Conservation (phyloP, 2,888 invertebrate genomes). For the Galerucella calmariensis region DNA sequence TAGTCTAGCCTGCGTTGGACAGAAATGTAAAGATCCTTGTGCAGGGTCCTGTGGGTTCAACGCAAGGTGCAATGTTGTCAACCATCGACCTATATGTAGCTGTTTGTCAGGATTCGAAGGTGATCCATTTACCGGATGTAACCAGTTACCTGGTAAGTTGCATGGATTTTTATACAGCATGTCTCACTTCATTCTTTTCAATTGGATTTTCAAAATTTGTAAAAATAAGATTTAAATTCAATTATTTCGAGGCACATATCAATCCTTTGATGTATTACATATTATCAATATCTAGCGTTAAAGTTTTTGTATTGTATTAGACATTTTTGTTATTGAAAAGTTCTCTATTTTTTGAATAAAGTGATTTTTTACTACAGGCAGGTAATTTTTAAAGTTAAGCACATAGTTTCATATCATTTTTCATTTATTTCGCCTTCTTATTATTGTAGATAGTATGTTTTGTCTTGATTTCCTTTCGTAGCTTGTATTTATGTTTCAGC, state of each 20-base stretch:
- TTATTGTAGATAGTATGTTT: background rate
- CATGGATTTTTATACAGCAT: constrained; percentile 30
- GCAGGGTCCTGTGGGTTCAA: constrained; percentile 81
- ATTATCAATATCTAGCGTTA: no score
- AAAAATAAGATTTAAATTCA: no score
- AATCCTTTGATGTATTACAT: no score
- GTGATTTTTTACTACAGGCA: no score
- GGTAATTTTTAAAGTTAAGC: no score
- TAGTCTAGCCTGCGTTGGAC: constrained; percentile 76
- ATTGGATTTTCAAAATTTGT: background rate
- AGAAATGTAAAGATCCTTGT: constrained; percentile 82
- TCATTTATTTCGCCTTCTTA: background rate
- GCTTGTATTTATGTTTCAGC: background rate
- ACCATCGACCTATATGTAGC: constrained; percentile 80
- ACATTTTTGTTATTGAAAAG: no score
- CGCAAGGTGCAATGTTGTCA: constrained; percentile 78
- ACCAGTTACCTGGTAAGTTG: constrained; percentile 65
- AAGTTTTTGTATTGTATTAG: no score
- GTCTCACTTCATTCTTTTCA: background rate
- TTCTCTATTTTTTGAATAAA: no score
- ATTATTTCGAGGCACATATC: no score
- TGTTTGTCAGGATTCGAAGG: constrained; percentile 81
- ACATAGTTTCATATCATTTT: background rate
- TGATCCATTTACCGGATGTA: constrained; percentile 83
- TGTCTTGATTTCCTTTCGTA: background rate